Percentiles rank a stretch among this genome's conserved stretches.
phyloP scores from a whole-genome alignment of 2,113 vertebrate genomes.

The Thunnus maccoyii region DNA sequence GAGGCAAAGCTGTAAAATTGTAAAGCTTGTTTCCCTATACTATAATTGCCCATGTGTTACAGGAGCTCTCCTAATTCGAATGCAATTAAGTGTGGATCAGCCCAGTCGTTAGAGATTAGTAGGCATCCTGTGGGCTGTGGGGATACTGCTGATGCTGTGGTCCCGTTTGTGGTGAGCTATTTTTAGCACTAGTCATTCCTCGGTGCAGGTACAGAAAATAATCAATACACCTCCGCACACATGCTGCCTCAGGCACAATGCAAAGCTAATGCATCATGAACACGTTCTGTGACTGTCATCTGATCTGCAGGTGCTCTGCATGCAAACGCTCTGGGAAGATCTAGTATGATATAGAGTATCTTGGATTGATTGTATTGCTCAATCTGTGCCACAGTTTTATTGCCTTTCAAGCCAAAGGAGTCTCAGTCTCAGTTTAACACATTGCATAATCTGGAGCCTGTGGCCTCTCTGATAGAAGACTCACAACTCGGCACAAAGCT shows the following conservation, averaged over 20 bases:
- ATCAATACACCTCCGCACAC: slow-evolving; percentile 58
- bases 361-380: slow-evolving; percentile 39
- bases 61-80: slow-evolving; percentile 40
- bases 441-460: slow-evolving; percentile 33
- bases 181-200: slow-evolving; percentile 68
- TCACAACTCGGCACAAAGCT: slow-evolving; percentile 19
- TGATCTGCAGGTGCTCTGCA: slow-evolving; percentile 29
- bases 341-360: slow-evolving; percentile 1
- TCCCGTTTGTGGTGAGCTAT: slow-evolving; percentile 66
- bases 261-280: slow-evolving; percentile 71
- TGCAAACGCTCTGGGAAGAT: slow-evolving; percentile 34
- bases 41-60: background rate
- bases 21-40: slow-evolving; percentile 6
- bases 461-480: slow-evolving; percentile 12
- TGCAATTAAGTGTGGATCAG: slow-evolving; percentile 54
- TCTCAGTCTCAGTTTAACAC: slow-evolving; percentile 16
- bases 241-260: slow-evolving; percentile 63
- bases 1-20: slow-evolving; percentile 1
- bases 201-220: slow-evolving; percentile 61
- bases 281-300: slow-evolving; percentile 49
- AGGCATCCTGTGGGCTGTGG: slow-evolving; percentile 23
- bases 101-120: slow-evolving; percentile 53
- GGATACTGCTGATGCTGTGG: slow-evolving; percentile 55
- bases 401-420: slow-evolving; percentile 33
- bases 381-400: slow-evolving; percentile 29